Conservation (phyloP, 2,113 vertebrate genomes). For the Cygnus atratus region DNA sequence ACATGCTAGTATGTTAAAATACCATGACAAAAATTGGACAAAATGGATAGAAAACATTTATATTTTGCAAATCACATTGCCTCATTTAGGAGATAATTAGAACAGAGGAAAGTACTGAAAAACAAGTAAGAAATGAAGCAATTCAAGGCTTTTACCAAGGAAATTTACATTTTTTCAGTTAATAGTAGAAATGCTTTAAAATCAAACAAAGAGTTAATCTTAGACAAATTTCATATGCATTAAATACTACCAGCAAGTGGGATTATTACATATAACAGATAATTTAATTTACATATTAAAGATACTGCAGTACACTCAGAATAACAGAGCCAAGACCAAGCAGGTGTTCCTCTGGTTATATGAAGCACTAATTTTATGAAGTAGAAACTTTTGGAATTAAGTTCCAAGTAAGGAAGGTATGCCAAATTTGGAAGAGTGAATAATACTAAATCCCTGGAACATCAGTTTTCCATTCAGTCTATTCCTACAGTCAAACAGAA, state of each 20-base stretch:
- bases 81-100: conserved; percentile 45
- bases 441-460: background rate
- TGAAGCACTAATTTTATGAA: background rate
- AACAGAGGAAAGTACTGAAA: conserved; percentile 12
- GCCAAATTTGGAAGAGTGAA: background rate
- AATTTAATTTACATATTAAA: background rate
- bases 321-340: background rate
- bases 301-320: background rate
- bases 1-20: conserved; percentile 22
- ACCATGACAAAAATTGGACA: background rate
- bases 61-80: conserved; percentile 3
- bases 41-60: conserved; percentile 47
- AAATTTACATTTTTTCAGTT: background rate
- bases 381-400: background rate
- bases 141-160: background rate
- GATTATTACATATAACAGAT: background rate
- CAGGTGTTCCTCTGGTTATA: background rate
- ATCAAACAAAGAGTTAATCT: background rate
- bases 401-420: background rate
- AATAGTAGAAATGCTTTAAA: background rate
- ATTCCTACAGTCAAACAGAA: background rate
- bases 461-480: background rate
- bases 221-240: background rate
- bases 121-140: background rate
- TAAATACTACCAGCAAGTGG: background rate